Conservation (phyloP, 2,113 vertebrate species). For the Atlantisia rogersi region DNA sequence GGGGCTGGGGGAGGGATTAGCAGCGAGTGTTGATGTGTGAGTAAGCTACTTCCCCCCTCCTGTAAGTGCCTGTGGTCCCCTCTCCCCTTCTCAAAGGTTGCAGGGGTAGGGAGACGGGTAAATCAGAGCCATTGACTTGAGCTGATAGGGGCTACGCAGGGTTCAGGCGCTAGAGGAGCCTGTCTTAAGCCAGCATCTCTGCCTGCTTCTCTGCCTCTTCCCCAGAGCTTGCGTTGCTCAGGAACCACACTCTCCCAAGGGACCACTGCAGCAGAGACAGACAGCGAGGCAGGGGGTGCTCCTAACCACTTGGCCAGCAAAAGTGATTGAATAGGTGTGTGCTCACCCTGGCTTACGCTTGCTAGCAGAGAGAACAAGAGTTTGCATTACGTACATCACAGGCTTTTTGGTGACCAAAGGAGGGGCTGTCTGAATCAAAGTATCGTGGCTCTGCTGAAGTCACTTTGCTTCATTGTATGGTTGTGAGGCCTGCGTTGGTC, state of each 20-base stretch:
- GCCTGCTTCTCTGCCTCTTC: not conserved
- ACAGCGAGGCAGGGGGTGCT: not conserved
- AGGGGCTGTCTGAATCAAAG: not conserved
- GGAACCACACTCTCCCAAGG: not conserved
- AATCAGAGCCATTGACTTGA: not conserved
- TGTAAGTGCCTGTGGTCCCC: not conserved
- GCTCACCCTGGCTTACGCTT: not conserved
- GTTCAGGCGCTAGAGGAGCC: rapidly evolving
- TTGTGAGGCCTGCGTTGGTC: not conserved
- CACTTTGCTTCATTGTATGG: not conserved
- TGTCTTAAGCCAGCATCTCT: not conserved
- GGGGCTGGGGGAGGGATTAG: not conserved
- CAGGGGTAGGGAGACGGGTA: not conserved
- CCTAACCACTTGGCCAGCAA: not conserved
- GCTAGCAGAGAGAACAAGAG: not conserved
- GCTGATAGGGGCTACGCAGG: not conserved
- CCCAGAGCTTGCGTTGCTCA: not conserved
- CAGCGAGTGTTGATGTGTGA: not conserved
- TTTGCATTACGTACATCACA: rapidly evolving
- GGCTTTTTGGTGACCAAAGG: not conserved
- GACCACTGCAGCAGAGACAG: not conserved
- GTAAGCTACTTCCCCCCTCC: not conserved
- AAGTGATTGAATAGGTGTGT: rapidly evolving
- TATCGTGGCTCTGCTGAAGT: not conserved
- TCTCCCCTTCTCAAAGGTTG: not conserved